phyloP scores from a whole-genome alignment of 2,888 invertebrate species.

The Drepana falcataria region DNA sequence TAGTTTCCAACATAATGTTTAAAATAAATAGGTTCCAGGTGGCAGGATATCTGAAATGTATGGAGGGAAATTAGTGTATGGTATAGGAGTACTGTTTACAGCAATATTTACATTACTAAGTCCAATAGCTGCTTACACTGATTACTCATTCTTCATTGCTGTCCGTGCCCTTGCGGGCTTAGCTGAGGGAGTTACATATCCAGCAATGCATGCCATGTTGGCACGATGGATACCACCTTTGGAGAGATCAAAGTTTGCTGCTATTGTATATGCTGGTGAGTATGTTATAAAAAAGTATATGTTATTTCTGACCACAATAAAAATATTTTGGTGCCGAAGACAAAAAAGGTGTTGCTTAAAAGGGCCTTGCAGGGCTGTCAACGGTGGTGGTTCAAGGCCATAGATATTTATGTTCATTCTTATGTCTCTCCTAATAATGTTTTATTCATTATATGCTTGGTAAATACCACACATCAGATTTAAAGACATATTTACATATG shows the following conservation, averaged over 20 bases:
- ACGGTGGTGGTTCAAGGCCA: too few species aligned
- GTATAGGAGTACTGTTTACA: conserved; percentile 88
- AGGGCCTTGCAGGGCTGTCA: too few species aligned
- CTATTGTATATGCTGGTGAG: conserved; percentile 89
- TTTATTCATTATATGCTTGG: too few species aligned
- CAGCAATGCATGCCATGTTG: conserved; percentile 95
- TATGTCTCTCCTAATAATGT: too few species aligned
- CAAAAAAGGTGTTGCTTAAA: too few species aligned
- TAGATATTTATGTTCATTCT: too few species aligned
- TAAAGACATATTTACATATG: too few species aligned
- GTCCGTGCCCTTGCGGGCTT: conserved; percentile 90
- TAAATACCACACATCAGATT: too few species aligned
- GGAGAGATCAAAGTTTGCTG: conserved; percentile 93
- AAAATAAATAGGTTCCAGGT: conserved; percentile 78
- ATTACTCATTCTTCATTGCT: conserved; percentile 83
- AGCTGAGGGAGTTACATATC: conserved; percentile 94
- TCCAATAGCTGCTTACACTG: conserved; percentile 86
- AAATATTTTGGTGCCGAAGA: too few species aligned
- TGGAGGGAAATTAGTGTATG: conserved; percentile 93
- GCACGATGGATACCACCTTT: conserved; percentile 95
- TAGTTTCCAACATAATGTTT: background rate
- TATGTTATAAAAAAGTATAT: conserved; percentile 1
- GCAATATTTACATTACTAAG: conserved; percentile 90
- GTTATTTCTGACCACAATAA: background rate
- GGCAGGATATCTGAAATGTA: conserved; percentile 89